A percentile compares a stretch with the other conserved stretches of the same genome.
Evolutionary conservation across 2,797 vertebrate genomes (phyloP).

Genomic region (Margarornis squamiger): DNA sequence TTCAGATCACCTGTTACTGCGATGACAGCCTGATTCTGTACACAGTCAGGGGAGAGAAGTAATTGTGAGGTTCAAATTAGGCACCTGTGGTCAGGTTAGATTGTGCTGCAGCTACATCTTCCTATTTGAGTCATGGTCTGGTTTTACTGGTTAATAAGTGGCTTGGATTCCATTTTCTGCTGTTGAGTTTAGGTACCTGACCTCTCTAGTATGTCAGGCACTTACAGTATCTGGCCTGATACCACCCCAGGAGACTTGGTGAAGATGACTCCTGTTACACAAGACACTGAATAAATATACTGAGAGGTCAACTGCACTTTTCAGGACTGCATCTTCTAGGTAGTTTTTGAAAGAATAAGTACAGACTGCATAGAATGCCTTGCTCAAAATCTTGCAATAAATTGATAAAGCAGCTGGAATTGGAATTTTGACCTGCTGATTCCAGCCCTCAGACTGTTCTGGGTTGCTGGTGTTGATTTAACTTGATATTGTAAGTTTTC

Average conservation of each 20-base stretch:
- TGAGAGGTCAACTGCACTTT: background rate
- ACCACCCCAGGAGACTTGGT: background rate
- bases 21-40: background rate
- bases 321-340: background rate
- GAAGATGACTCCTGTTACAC: slow-evolving; percentile 8
- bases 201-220: slow-evolving; percentile 47
- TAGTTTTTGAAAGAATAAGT: background rate
- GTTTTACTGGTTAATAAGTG: slow-evolving; percentile 38
- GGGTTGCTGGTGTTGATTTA: background rate
- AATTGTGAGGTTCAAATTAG: background rate
- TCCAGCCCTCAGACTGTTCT: background rate
- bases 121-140: slow-evolving; percentile 45
- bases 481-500: background rate
- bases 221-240: slow-evolving; percentile 2
- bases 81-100: background rate
- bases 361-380: background rate
- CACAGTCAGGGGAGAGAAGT: background rate
- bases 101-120: background rate
- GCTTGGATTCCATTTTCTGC: slow-evolving; percentile 13
- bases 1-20: background rate
- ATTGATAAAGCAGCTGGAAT: background rate
- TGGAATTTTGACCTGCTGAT: background rate
- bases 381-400: background rate
- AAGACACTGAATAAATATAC: background rate
- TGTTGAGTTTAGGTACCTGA: slow-evolving; percentile 17